Evolutionary conservation across 2,113 vertebrate genomes (phyloP).

Genomic region (Regulus satrapa): DNA sequence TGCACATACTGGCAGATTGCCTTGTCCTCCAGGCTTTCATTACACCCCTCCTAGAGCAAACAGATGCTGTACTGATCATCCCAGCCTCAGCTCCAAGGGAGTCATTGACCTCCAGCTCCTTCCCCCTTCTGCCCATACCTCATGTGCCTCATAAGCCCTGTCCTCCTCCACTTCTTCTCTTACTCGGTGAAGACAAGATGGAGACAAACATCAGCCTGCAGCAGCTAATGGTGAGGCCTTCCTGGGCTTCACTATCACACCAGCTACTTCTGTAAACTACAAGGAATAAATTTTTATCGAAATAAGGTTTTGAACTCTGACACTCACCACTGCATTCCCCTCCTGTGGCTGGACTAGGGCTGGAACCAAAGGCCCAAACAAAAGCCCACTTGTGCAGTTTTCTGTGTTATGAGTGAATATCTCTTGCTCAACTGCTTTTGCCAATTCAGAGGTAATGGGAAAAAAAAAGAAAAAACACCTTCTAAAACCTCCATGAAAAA

Average conservation of each 20-base stretch:
- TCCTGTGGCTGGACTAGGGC: neutral
- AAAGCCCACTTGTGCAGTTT: neutral
- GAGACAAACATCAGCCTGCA: neutral
- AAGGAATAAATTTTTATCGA: neutral
- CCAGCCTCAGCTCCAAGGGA: neutral
- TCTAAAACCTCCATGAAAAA: neutral
- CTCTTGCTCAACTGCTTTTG: neutral
- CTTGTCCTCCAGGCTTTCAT: neutral
- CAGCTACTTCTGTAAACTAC: neutral
- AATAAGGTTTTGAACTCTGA: neutral
- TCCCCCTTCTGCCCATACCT: neutral
- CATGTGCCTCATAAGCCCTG: rapidly evolving
- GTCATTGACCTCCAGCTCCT: neutral
- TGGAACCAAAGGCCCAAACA: neutral
- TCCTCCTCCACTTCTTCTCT: neutral
- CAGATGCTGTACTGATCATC: neutral
- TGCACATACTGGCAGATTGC: rapidly evolving
- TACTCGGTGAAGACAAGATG: rapidly evolving
- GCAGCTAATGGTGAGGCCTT: neutral
- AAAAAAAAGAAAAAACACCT: slow-evolving; percentile 1
- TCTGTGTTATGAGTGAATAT: neutral
- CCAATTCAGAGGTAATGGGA: neutral
- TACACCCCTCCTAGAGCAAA: neutral
- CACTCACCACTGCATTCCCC: neutral
- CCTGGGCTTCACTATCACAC: neutral